A percentile compares a stretch with the other conserved stretches of the same genome.
Conservation (phyloP, 2,888 invertebrate species). For the Alsophila aescularia region DNA sequence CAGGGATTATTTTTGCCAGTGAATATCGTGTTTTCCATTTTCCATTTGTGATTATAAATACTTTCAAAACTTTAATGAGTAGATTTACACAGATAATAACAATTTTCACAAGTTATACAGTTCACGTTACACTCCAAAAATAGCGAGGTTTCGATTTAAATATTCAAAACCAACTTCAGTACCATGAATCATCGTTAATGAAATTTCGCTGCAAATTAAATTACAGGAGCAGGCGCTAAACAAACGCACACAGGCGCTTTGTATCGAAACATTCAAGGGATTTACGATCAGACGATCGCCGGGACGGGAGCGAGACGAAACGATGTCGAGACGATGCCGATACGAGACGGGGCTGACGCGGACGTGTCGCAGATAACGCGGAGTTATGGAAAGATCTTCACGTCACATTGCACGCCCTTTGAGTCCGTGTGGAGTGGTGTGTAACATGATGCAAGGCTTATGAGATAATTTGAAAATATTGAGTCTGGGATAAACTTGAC, state of each 20-base stretch:
- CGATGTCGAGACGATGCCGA: not conserved
- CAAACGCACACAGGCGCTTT: conserved; percentile 3
- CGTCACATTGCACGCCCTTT: not conserved
- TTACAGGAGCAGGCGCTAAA: conserved; percentile 29
- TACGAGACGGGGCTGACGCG: not conserved
- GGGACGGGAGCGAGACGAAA: conserved; percentile 7
- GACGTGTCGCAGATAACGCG: not conserved
- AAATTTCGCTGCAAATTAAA: conserved; percentile 31
- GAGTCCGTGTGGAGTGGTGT: not conserved
- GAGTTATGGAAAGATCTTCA: conserved; percentile 2
- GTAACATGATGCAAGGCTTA: not conserved
- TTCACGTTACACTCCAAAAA: too few relatives aligned
- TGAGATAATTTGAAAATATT: conserved; percentile 15
- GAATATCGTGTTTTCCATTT: too few relatives aligned
- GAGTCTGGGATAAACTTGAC: conserved; percentile 10
- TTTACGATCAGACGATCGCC: conserved; percentile 22
- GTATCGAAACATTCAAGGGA: conserved; percentile 3
- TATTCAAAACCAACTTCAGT: not conserved
- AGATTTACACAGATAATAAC: too few relatives aligned
- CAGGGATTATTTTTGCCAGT: too few relatives aligned
- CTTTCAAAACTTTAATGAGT: too few relatives aligned
- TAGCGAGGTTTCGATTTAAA: not conserved
- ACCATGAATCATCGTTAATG: conserved; percentile 6
- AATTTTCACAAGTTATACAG: too few relatives aligned
- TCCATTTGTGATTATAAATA: too few relatives aligned